Percentiles rank a stretch among this genome's conserved stretches.
Evolutionary conservation across 2,113 vertebrate species (phyloP).

Genomic region (Heterochromis multidens): DNA sequence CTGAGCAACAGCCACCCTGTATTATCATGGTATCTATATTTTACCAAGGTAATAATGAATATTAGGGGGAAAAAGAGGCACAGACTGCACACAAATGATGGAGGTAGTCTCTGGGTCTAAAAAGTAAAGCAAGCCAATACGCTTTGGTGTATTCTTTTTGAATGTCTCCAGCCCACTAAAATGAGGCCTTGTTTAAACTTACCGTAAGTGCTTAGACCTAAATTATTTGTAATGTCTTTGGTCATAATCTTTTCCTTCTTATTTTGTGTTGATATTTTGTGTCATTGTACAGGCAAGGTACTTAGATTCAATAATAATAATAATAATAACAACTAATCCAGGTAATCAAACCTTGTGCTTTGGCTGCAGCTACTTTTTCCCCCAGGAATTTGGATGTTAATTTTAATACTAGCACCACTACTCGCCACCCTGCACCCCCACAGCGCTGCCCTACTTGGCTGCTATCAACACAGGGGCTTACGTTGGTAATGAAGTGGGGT

Average conservation of each 20-base stretch:
- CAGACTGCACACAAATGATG: background rate
- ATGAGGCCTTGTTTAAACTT: background rate
- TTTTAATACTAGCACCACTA: background rate
- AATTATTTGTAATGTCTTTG: too few species aligned
- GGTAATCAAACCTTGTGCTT: background rate
- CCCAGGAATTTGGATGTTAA: background rate
- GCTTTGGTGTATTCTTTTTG: background rate
- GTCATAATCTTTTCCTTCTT: too few species aligned
- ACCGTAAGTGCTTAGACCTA: too few species aligned
- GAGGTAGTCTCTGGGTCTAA: background rate
- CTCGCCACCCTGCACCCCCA: background rate
- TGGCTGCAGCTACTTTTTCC: background rate
- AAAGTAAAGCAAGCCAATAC: accelerated
- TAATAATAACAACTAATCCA: background rate
- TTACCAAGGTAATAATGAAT: background rate
- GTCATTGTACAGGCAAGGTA: background rate
- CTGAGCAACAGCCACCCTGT: background rate
- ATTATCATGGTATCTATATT: background rate
- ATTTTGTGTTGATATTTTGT: too few species aligned
- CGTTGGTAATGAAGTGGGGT: conserved; percentile 60
- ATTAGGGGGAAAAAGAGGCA: background rate
- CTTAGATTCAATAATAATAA: background rate
- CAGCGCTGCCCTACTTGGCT: conserved; percentile 39
- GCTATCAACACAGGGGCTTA: conserved; percentile 40
- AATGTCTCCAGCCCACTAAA: background rate